Evolutionary conservation across 1,140 invertebrate genomes (phyloP).

Genomic region (Pseudachorutes palmiensis): DNA sequence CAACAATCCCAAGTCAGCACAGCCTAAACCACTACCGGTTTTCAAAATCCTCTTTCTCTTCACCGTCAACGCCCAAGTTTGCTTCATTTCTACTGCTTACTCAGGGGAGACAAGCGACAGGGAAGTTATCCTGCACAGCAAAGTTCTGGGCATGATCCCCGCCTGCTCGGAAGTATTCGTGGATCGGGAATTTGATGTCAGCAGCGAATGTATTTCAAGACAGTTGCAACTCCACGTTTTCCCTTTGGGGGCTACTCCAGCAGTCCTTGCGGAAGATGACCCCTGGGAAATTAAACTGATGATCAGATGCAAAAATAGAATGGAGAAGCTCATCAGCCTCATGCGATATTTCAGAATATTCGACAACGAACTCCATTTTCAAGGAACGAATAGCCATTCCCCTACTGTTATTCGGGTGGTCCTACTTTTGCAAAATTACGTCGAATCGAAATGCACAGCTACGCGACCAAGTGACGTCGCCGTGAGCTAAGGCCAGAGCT

Average conservation of each 20-base stretch:
- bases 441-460: background rate
- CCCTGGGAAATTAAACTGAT: slow-evolving; percentile 1
- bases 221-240: background rate
- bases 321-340: background rate
- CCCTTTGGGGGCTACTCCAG: background rate
- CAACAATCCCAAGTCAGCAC: background rate
- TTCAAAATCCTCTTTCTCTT: background rate
- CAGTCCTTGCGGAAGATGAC: background rate
- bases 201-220: background rate
- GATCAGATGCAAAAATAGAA: background rate
- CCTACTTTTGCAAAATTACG: slow-evolving; percentile 5
- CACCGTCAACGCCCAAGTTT: background rate
- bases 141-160: background rate
- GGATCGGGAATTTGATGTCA: slow-evolving; percentile 1
- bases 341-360: slow-evolving; percentile 3
- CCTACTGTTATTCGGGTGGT: background rate
- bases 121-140: background rate
- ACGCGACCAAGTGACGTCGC: background rate
- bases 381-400: background rate
- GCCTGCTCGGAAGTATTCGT: slow-evolving; percentile 3
- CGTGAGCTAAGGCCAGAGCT: no score
- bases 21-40: background rate
- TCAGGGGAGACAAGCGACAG: background rate
- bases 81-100: slow-evolving; percentile 5
- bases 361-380: background rate